A percentile compares a stretch with the other conserved stretches of the same genome.
These are phyloP conservation scores for Myodes glareolus DNA, from an alignment of 2,113 vertebrate species.

Conservation along the genomic window DNA sequence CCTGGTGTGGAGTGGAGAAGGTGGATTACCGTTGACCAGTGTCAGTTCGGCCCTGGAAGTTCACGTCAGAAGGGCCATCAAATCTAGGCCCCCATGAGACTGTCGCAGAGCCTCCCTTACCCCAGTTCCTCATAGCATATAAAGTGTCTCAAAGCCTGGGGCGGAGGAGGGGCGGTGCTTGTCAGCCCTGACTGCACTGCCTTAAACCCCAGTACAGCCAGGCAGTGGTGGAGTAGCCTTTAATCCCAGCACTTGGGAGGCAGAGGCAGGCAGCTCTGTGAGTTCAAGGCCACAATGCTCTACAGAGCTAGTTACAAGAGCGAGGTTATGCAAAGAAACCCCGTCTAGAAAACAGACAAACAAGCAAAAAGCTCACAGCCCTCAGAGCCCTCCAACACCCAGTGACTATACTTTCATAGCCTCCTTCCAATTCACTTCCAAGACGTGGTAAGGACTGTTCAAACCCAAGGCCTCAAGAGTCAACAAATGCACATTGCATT, in stretches of 20 bases:
- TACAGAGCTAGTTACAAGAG: not conserved
- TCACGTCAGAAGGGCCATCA: not conserved
- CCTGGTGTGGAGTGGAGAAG: not conserved
- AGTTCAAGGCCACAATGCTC: not conserved
- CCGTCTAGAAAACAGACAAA: not conserved
- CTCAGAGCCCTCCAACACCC: not conserved
- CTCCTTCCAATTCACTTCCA: not conserved
- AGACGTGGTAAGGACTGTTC: not conserved
- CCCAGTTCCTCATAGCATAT: not conserved
- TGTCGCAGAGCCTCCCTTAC: not conserved
- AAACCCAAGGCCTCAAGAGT: not conserved
- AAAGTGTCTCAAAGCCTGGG: not conserved
- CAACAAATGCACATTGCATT: no score
- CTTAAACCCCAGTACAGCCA: not conserved
- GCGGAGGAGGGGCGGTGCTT: no score
- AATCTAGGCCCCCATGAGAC: not conserved
- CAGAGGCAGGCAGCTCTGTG: not conserved
- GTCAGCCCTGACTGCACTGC: not conserved
- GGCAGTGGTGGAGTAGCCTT: not conserved
- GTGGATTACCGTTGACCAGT: not conserved
- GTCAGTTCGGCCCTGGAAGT: not conserved
- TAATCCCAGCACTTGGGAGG: not conserved
- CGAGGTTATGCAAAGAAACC: not conserved
- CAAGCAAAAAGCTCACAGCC: not conserved
- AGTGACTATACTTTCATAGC: not conserved